Base-by-base conservation (phyloP, 2,888 invertebrate species). In the Dolomedes plantarius region DNA sequence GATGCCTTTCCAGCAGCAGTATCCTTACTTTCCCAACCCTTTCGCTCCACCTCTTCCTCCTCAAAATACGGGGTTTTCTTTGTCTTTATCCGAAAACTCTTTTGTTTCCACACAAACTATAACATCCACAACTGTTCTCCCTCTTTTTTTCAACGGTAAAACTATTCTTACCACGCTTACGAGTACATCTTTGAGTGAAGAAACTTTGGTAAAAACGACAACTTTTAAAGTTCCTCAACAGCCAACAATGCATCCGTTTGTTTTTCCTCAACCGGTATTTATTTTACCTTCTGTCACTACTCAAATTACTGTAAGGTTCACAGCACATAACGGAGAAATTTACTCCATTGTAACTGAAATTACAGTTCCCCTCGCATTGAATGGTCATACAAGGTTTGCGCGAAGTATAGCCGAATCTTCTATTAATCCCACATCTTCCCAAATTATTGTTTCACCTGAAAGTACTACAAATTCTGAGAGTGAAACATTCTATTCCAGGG, bases 91-190 rank as follows among this genome's bases (percentile, higher is more conserved):
- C 0, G 74, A 81, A 74, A 87, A 87, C 19, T 87, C 87, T 28
- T 88, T 85, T 46, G 76, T 88, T 65, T 88, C 89, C 27, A 89
- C 86, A 23, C 87, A 88, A 32, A 89, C 89, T 27, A 6, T 89
- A 29, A 81, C 79, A 32, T 88, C 89, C 0, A 88, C 89, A 5
- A 87, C 83, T 39, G 81, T 89, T 11, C 75, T 89, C 1, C 89
- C 89, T 3, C 32, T 89, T 32, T 77, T 87, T 32, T 74, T 89
- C n/a, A 81, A 88, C 16, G 89, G 89, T n/a, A 88, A 88, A 68
- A 89, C 89, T 28, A 68, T 89, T 28, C 74, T 89, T 31, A 88
- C 87, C 5, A 89, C 89, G 13, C 62, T 89, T 19, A 89, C 89
- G 13, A 85, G 77, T 31, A 89, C 89, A 23, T 82, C 82, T 19